Base-by-base conservation (phyloP, 2,888 invertebrate genomes). In the Archips crataeganus region DNA sequence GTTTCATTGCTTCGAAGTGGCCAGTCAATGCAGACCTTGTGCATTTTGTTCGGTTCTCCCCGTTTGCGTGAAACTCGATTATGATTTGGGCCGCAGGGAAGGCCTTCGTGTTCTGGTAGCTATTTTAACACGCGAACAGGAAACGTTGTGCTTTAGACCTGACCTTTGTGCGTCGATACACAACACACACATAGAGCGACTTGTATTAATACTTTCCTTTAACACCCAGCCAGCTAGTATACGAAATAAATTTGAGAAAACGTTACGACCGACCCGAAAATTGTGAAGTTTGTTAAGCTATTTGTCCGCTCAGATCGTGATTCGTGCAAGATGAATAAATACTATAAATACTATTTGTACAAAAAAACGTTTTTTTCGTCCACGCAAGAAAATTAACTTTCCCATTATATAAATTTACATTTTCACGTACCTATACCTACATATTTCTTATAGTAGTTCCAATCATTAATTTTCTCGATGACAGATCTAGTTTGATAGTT, bases 101-200 rank as follows among this genome's bases (percentile, higher is more conserved):
- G 74, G 66, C 61, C 74, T 49, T 62, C 60, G 70, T 63, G 62
- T 49, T 45, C 23, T 61, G 74, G 70, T 39, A 45, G 49, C 62
- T 68, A 49, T 67, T 74, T n/a, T 71, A 70, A 72, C 76, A 76
- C 76, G 74, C 76, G 71, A 71, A 49, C 76, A 71, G 76, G 76
- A 76, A 75, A 59, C 66, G 71, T 61, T 54, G 49, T 47, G 54
- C 60, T 49, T 66, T 54, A 62, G 15, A 59, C 54, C 11, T 69
- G 59, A 71, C 71, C 66, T 65, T 71, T 71, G 61, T 69, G 57
- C 57, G 57, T 57, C 57, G 57, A 57, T 57, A 57, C 57, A 32
- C 57, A 57, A 54, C 54, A 49, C 49, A 49, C 23, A 54, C 54
- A 23, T 23, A 57, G 32, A 23, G 57, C 32, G 10, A 5, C 10